Evolutionary conservation across 2,888 invertebrate genomes (phyloP).

Genomic region (Rutpela maculata): DNA sequence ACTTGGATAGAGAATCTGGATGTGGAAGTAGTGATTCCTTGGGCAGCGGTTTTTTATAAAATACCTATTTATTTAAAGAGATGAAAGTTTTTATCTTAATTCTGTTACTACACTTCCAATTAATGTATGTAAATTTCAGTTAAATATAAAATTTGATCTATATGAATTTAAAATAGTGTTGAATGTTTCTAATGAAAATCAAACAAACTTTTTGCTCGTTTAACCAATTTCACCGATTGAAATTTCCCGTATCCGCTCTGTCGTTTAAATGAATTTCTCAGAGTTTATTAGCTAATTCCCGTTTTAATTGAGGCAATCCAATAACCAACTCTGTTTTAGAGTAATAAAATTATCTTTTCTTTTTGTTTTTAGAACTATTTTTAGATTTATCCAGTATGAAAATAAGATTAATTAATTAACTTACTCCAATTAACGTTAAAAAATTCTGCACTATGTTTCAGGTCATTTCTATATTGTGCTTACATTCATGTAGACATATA

Average conservation of each 20-base stretch:
- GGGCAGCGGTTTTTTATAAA: too few species aligned
- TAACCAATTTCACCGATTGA: constrained; percentile 50
- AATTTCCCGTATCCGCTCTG: constrained; percentile 53
- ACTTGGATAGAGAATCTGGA: too few species aligned
- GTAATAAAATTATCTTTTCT: constrained; percentile 36
- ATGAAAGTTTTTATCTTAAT: background rate
- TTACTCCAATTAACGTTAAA: background rate
- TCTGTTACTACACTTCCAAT: background rate
- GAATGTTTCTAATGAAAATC: constrained; percentile 50
- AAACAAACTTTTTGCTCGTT: constrained; percentile 54
- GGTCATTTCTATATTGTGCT: background rate
- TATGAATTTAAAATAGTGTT: constrained; percentile 35
- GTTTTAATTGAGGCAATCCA: constrained; percentile 47
- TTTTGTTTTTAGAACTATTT: constrained; percentile 31
- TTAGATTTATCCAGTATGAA: constrained; percentile 9
- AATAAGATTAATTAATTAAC: constrained; percentile 21
- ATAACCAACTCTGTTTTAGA: constrained; percentile 41
- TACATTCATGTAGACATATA: background rate
- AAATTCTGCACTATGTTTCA: background rate
- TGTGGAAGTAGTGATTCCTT: too few species aligned
- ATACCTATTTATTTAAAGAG: too few species aligned
- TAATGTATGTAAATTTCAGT: background rate
- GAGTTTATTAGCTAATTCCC: constrained; percentile 52
- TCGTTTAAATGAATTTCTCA: constrained; percentile 52
- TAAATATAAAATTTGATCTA: constrained; percentile 4